These are phyloP conservation scores for Hypsopygia costalis DNA, from an alignment of 2,888 invertebrate species.

Conservation along the genomic window DNA sequence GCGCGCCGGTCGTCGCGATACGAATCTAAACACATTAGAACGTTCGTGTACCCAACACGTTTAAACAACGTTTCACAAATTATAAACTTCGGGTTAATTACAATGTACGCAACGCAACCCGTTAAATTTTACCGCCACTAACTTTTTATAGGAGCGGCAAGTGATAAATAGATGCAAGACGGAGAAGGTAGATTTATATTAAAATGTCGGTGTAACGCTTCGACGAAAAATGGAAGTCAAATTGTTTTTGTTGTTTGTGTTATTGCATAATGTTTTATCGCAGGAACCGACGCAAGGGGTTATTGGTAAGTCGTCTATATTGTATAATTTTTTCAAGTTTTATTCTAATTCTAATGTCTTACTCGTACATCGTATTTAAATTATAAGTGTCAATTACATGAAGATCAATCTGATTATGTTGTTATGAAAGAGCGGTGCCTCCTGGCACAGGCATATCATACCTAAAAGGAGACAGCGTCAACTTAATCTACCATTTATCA, in stretches of 20 bases:
- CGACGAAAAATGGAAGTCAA: conserved; percentile 28
- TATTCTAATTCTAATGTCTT: too few species aligned
- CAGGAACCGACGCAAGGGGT: background rate
- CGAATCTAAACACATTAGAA: conserved; percentile 67
- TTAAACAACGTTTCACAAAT: conserved; percentile 42
- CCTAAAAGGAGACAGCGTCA: too few species aligned
- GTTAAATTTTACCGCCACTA: conserved; percentile 27
- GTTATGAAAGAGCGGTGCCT: too few species aligned
- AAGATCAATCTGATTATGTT: too few species aligned
- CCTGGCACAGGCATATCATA: too few species aligned
- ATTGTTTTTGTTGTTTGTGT: conserved; percentile 9
- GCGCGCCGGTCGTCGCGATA: conserved; percentile 48
- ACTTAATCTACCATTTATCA: too few species aligned
- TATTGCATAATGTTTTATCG: background rate
- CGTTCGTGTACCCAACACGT: conserved; percentile 51
- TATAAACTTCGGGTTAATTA: conserved; percentile 40
- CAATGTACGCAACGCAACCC: conserved; percentile 31
- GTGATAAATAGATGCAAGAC: too few species aligned
- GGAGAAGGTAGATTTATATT: background rate
- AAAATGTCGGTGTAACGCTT: too few species aligned
- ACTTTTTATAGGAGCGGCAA: background rate
- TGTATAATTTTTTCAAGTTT: too few species aligned
- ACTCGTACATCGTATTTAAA: too few species aligned
- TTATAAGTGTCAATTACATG: too few species aligned
- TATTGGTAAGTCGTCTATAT: background rate